These are phyloP conservation scores for Zygaena filipendulae DNA, from an alignment of 2,888 invertebrate genomes.

Conservation along the genomic window DNA sequence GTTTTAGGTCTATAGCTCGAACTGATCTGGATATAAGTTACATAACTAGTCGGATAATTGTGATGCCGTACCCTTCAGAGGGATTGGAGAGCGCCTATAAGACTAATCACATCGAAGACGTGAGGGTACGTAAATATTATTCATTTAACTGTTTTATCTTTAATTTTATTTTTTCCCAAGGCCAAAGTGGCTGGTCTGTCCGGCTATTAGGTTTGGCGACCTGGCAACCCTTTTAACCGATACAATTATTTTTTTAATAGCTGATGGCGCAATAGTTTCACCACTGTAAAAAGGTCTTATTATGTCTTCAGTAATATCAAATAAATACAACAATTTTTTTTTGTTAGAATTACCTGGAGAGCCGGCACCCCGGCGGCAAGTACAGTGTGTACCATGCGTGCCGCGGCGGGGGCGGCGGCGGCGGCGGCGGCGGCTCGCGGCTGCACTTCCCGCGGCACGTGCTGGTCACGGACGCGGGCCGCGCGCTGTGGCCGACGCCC, in stretches of 20 bases:
- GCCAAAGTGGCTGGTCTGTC: too few relatives aligned
- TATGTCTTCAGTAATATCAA: too few relatives aligned
- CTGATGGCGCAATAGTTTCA: too few relatives aligned
- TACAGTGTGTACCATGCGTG: conserved; percentile 89
- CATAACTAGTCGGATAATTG: conserved; percentile 89
- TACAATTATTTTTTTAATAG: too few relatives aligned
- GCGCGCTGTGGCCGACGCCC: conserved; percentile 71
- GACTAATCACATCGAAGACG: conserved; percentile 93
- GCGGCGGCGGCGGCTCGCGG: too few relatives aligned
- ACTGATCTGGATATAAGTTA: conserved; percentile 93
- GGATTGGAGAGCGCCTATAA: conserved; percentile 93
- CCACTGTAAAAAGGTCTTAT: conserved; percentile 1
- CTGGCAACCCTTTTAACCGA: too few relatives aligned
- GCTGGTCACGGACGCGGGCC: conserved; percentile 67
- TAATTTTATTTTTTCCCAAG: too few relatives aligned
- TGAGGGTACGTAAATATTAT: conserved; percentile 60
- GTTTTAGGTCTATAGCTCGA: conserved; percentile 79
- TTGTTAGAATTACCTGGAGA: conserved; percentile 81
- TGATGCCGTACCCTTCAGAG: conserved; percentile 96
- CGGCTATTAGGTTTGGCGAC: too few relatives aligned
- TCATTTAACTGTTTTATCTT: too few relatives aligned
- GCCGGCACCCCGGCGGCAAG: conserved; percentile 78
- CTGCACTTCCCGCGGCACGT: conserved; percentile 68
- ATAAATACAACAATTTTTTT: too few relatives aligned
- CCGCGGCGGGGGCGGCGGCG: too few relatives aligned